Percentiles rank a stretch among this genome's conserved stretches.
Conservation (phyloP, 2,888 invertebrate species). For the Pyrgus malvae region DNA sequence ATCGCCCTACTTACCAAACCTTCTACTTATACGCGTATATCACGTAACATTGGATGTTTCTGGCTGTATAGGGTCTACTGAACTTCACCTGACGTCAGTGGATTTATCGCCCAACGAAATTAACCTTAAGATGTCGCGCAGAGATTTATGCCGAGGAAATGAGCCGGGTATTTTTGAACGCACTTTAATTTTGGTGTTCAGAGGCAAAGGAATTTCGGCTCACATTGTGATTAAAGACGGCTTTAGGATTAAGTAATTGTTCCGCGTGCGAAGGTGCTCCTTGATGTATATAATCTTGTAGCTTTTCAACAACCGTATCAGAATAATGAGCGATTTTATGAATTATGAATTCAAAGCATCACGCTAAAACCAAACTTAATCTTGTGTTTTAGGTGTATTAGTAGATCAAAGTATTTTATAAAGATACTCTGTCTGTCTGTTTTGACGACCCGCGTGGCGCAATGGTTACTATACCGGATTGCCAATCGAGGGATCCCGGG, state of each 20-base stretch:
- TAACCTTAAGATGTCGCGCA: conserved; percentile 65
- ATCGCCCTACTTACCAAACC: not conserved
- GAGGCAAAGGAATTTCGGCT: conserved; percentile 23
- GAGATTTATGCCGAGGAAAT: conserved; percentile 72
- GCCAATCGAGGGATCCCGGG: no score
- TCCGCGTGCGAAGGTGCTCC: conserved; percentile 13
- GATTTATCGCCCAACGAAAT: conserved; percentile 71
- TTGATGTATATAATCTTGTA: not conserved
- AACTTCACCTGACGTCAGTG: conserved; percentile 38
- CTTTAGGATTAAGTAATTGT: conserved; percentile 27
- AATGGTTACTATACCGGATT: no score
- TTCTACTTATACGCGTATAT: not conserved
- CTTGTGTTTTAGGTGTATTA: no score
- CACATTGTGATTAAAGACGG: conserved; percentile 24
- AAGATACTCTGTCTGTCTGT: no score
- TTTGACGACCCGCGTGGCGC: no score
- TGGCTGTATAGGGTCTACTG: conserved; percentile 12
- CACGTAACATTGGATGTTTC: not conserved
- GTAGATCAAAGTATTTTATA: no score
- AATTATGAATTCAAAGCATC: no score
- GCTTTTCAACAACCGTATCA: not conserved
- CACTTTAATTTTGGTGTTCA: conserved; percentile 25
- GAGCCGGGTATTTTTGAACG: conserved; percentile 56
- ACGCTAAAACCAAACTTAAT: no score
- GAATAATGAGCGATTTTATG: not conserved